Conservation (phyloP, 2,888 invertebrate genomes). For the Zonitis immaculata region DNA sequence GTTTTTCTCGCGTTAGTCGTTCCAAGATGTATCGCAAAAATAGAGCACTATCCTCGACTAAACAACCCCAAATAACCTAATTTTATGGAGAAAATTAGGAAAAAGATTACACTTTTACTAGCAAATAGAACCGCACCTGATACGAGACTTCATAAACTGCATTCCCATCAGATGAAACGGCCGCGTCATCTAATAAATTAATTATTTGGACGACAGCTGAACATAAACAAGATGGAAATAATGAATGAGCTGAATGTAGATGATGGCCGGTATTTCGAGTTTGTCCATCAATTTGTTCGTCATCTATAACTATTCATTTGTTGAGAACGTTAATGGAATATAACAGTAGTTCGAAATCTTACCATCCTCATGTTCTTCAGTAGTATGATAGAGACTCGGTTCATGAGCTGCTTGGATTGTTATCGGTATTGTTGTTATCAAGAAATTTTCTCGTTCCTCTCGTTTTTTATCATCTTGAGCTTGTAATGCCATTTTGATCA, state of each 20-base stretch:
- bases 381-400: constrained; percentile 82
- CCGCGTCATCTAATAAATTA: constrained; percentile 90
- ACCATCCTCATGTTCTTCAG: constrained; percentile 86
- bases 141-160: constrained; percentile 97
- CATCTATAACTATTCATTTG: constrained; percentile 47
- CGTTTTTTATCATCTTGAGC: constrained; percentile 94
- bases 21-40: constrained; percentile 95
- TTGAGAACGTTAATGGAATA: neutral
- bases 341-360: too few species aligned
- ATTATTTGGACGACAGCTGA: constrained; percentile 95
- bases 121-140: constrained; percentile 70
- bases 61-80: constrained; percentile 93
- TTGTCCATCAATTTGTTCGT: constrained; percentile 59
- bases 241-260: constrained; percentile 85
- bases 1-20: constrained; percentile 86
- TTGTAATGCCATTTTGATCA: constrained; percentile 90
- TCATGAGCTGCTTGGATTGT: constrained; percentile 94
- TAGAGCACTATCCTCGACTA: constrained; percentile 95
- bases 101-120: constrained; percentile 17
- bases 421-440: constrained; percentile 93
- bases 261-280: constrained; percentile 72
- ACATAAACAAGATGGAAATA: constrained; percentile 96
- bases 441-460: constrained; percentile 91
- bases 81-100: neutral
- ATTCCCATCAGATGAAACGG: constrained; percentile 88